A percentile compares a stretch with the other conserved stretches of the same genome.
phyloP scores from a whole-genome alignment of 2,113 vertebrate genomes.

The Pterocles orientalis region DNA sequence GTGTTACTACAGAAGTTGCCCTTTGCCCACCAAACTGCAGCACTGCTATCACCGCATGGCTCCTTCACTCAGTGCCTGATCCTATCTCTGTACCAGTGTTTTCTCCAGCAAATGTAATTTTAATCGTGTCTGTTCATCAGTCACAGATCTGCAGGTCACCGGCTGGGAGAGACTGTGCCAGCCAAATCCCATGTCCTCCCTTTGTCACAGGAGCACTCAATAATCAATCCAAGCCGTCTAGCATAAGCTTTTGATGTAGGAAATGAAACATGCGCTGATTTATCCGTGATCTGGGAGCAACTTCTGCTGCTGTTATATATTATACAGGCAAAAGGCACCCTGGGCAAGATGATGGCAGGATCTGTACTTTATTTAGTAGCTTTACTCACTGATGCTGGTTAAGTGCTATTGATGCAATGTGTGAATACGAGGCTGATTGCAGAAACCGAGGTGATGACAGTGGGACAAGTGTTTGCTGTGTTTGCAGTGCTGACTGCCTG shows the following conservation, averaged over 20 bases:
- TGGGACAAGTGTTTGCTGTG: not conserved
- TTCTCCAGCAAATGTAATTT: constrained; percentile 10
- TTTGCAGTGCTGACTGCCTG: not conserved
- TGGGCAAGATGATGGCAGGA: not conserved
- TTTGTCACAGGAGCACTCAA: not conserved
- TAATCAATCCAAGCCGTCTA: not conserved
- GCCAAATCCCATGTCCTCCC: not conserved
- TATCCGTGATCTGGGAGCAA: not conserved
- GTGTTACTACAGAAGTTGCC: not conserved
- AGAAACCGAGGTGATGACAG: not conserved
- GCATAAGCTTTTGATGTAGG: not conserved
- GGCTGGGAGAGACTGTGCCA: not conserved
- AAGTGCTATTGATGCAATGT: not conserved
- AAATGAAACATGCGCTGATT: not conserved
- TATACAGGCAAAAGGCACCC: not conserved
- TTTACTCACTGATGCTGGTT: not conserved
- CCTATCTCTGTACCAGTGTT: not conserved
- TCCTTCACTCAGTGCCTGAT: not conserved
- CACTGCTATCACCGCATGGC: not conserved
- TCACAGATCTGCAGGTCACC: not conserved
- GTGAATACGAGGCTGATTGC: not conserved
- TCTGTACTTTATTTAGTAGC: not conserved
- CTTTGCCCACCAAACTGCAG: not conserved
- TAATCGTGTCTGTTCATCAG: not conserved
- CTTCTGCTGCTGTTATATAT: not conserved